Evolutionary conservation across 2,797 vertebrate genomes (phyloP).

Genomic region (Micropoecilia bifurca): DNA sequence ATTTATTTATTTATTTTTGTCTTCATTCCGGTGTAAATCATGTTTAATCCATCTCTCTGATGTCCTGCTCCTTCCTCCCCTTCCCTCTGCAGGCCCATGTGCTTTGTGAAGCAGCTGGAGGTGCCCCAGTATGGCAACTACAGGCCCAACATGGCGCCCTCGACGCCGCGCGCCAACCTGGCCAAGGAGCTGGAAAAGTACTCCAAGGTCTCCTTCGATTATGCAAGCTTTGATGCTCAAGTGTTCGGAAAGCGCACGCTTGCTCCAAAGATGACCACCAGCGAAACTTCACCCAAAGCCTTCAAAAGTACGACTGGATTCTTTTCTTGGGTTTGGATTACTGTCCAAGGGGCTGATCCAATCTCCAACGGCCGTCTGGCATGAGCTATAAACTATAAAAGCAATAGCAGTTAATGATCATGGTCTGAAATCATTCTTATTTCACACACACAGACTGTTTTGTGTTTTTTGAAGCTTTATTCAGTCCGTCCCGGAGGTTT

Average conservation of each 20-base stretch:
- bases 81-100: slow-evolving; percentile 90
- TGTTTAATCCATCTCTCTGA: slow-evolving; percentile 15
- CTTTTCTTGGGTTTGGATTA: background rate
- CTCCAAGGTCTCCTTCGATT: slow-evolving; percentile 99
- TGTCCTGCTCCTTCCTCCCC: slow-evolving; percentile 21
- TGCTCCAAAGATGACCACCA: slow-evolving; percentile 98
- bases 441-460: background rate
- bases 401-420: background rate
- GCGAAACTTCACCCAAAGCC: slow-evolving; percentile 98
- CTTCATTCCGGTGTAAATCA: slow-evolving; percentile 15
- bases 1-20: slow-evolving; percentile 19
- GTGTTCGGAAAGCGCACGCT: slow-evolving; percentile 98
- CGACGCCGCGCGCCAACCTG: slow-evolving; percentile 94
- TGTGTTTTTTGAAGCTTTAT: background rate
- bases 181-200: slow-evolving; percentile 99
- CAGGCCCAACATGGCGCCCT: slow-evolving; percentile 88
- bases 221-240: slow-evolving; percentile 99
- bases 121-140: slow-evolving; percentile 94
- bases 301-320: slow-evolving; percentile 91
- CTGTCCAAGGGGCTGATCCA: background rate
- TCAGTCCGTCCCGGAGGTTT: too few relatives aligned
- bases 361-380: background rate
- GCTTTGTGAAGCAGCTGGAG: slow-evolving; percentile 98
- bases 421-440: background rate
- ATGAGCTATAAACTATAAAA: background rate